Base-by-base conservation (phyloP, 2,797 vertebrate genomes). In the Salarias fasciatus region DNA sequence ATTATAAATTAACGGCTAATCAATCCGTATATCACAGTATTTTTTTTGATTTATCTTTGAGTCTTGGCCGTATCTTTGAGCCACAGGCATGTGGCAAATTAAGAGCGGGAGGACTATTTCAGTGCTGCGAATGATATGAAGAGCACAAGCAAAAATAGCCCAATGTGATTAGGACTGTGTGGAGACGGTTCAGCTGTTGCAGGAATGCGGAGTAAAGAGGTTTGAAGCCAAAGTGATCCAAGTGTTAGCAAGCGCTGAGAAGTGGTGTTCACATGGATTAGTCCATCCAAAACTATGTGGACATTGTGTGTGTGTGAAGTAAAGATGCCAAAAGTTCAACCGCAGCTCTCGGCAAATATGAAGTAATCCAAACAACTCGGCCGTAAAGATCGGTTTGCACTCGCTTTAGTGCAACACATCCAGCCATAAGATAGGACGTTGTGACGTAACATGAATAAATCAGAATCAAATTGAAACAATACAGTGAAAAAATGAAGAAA, bases 81-180 rank as follows among this genome's bases (percentile, higher is more conserved):
- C 56, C 55, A 35, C 43, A 45, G 60, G 64, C 63, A 63, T 47
- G 65, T 35, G 45, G 55, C 60, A 66, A 78, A 63, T 79, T 65
- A 77, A 62, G 62, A 56, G 9, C 0, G 6, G 41, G 3, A 55
- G 44, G 53, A 44, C 29, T 1, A 62, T 55, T 73, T 66, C 35
- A 43, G 53, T 2, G 62, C 55, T 42, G 48, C 0, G 47, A 18
- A 55, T 36, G 72, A 78, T 60, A 75, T 0, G 14, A 69, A 61
- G 33, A 56, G 63, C 62, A 53, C 56, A 24, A 13, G 77, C 68
- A 85, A 75, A 86, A 89, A 89, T 88, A 89, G 81, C 76, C 66
- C 28, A 11, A 63, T 70, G 75, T 67, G 82, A 84, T 86, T 58
- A 74, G 60, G 55, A 79, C 30, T 1, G 7, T 68, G 60, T 14